Percentiles rank a stretch among this genome's conserved stretches.
Evolutionary conservation across 2,888 invertebrate species (phyloP).

Genomic region (Trachelus tabidus): DNA sequence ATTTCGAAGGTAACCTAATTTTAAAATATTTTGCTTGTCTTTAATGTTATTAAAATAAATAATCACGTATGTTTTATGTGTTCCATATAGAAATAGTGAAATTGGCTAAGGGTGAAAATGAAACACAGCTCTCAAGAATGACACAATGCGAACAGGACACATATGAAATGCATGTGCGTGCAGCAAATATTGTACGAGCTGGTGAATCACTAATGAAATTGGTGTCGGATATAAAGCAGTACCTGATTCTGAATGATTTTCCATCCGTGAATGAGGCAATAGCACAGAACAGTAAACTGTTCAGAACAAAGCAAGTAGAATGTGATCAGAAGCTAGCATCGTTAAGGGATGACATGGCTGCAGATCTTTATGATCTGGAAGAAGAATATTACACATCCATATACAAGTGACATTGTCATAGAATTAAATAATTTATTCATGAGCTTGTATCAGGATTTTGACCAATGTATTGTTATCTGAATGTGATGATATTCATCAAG

Average conservation of each 20-base stretch:
- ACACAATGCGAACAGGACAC: constrained; percentile 96
- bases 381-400: constrained; percentile 93
- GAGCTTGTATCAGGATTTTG: not conserved
- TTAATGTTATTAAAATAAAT: constrained; percentile 8
- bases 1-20: constrained; percentile 83
- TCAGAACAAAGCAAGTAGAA: constrained; percentile 89
- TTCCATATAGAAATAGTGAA: constrained; percentile 82
- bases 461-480: not conserved
- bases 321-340: constrained; percentile 94
- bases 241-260: constrained; percentile 97
- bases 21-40: constrained; percentile 26
- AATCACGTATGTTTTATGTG: not conserved
- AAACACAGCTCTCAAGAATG: constrained; percentile 88
- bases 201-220: constrained; percentile 97
- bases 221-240: constrained; percentile 97
- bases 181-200: constrained; percentile 95
- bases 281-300: constrained; percentile 90
- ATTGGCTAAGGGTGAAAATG: constrained; percentile 89
- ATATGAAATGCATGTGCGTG: constrained; percentile 96
- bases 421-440: not conserved
- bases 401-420: constrained; percentile 71
- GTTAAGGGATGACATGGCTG: constrained; percentile 93
- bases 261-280: constrained; percentile 98
- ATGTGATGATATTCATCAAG: constrained; percentile 15
- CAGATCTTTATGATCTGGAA: constrained; percentile 91